Evolutionary conservation across 2,888 invertebrate genomes (phyloP).

Genomic region (Macroteleia sp.): DNA sequence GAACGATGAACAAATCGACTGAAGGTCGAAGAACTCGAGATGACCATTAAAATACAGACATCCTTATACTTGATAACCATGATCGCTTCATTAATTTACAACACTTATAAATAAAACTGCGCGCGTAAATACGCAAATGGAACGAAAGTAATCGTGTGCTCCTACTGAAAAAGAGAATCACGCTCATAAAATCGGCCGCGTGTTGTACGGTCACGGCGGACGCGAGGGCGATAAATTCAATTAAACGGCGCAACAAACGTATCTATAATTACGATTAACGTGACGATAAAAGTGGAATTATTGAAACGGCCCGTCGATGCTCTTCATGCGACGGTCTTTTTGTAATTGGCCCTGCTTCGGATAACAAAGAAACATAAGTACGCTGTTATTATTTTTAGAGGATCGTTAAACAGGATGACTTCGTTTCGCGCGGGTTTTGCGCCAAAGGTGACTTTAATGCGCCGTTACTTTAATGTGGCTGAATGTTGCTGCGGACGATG

Average conservation of each 20-base stretch:
- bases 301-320: conserved; percentile 18
- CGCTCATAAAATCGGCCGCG: conserved; percentile 37
- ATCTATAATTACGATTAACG: conserved; percentile 58
- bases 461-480: conserved; percentile 51
- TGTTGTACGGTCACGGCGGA: conserved; percentile 18
- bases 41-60: conserved; percentile 18
- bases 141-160: conserved; percentile 22
- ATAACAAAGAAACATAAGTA: conserved; percentile 39
- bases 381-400: conserved; percentile 52
- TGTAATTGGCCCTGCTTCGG: conserved; percentile 27
- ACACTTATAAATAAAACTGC: conserved; percentile 28
- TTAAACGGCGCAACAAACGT: conserved; percentile 55
- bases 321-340: conserved; percentile 30
- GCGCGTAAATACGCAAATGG: conserved; percentile 34
- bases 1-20: no score
- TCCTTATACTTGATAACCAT: conserved; percentile 20
- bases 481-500: conserved; percentile 32
- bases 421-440: conserved; percentile 29
- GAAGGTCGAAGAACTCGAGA: background rate
- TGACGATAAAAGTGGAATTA: conserved; percentile 43
- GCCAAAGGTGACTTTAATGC: conserved; percentile 58
- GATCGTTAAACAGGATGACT: conserved; percentile 54
- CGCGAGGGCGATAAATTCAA: conserved; percentile 52
- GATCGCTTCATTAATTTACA: conserved; percentile 44
- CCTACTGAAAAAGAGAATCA: conserved; percentile 43